Percentiles rank a stretch among this genome's conserved stretches.
These are phyloP conservation scores for Mastigias papua DNA, from an alignment of 30 jellyfish, hydroid and myxozoan genomes.

Conservation along the genomic window DNA sequence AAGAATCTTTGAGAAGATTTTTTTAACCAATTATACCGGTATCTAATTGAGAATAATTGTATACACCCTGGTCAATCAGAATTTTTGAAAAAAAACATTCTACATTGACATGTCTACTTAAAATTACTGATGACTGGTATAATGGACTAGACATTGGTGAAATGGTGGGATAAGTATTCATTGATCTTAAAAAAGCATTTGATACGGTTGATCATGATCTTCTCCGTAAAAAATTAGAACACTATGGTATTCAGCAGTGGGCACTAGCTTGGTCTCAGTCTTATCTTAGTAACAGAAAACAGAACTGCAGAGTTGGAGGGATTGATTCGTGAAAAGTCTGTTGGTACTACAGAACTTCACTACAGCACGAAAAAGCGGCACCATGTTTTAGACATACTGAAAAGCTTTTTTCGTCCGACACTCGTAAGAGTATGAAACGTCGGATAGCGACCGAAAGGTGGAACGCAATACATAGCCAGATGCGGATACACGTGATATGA, in stretches of 20 bases:
- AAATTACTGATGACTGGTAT: slow-evolving; percentile 46
- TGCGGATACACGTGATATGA: too few relatives aligned
- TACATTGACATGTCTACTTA: slow-evolving; percentile 34
- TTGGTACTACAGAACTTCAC: too few relatives aligned
- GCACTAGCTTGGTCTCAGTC: neutral
- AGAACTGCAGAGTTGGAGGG: neutral
- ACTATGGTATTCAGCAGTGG: neutral
- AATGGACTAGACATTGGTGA: slow-evolving; percentile 26
- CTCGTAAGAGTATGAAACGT: too few relatives aligned
- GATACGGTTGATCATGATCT: slow-evolving; percentile 54
- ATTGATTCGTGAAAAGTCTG: neutral
- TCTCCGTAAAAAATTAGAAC: slow-evolving; percentile 2
- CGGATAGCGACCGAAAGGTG: too few relatives aligned
- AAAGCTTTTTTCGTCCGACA: too few relatives aligned
- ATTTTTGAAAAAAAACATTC: slow-evolving; percentile 11
- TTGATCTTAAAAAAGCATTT: slow-evolving; percentile 50
- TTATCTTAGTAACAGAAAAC: neutral
- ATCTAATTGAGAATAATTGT: slow-evolving; percentile 2
- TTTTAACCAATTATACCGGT: slow-evolving; percentile 41
- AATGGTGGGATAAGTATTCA: slow-evolving; percentile 11
- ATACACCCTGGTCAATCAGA: slow-evolving; percentile 27
- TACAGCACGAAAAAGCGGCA: too few relatives aligned
- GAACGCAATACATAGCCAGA: too few relatives aligned
- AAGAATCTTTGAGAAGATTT: slow-evolving; percentile 29
- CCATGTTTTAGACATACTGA: too few relatives aligned